Evolutionary conservation across 2,797 vertebrate species (phyloP).

Genomic region (Melanotaenia trifasciata): DNA sequence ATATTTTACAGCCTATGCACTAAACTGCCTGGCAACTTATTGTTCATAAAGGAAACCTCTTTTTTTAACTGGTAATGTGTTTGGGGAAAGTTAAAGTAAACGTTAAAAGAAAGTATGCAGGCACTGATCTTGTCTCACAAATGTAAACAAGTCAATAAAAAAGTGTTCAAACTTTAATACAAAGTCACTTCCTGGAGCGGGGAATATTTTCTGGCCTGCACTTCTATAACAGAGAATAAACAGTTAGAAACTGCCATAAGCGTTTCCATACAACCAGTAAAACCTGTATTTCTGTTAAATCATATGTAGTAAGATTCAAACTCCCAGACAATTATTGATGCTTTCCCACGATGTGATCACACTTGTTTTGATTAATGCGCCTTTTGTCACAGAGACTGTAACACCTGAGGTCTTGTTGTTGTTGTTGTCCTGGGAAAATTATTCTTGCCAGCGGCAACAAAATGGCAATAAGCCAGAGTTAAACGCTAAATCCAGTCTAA

Average conservation of each 20-base stretch:
- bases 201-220: constrained; percentile 47
- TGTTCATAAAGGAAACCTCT: constrained; percentile 66
- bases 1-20: constrained; percentile 79
- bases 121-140: not conserved
- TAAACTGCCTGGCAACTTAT: constrained; percentile 85
- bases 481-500: constrained; percentile 56
- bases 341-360: constrained; percentile 81
- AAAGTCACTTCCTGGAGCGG: constrained; percentile 55
- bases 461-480: constrained; percentile 69
- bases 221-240: constrained; percentile 31
- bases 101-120: not conserved
- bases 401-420: constrained; percentile 47
- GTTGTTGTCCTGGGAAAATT: constrained; percentile 79
- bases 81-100: not conserved
- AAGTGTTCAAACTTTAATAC: constrained; percentile 9
- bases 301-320: constrained; percentile 54
- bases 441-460: constrained; percentile 63
- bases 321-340: constrained; percentile 73
- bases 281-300: constrained; percentile 67
- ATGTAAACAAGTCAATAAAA: not conserved
- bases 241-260: not conserved
- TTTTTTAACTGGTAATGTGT: constrained; percentile 38
- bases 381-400: constrained; percentile 77
- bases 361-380: constrained; percentile 29
- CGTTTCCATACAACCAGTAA: constrained; percentile 49